Percentiles rank a stretch among this genome's conserved stretches.
phyloP scores from a whole-genome alignment of 2,888 invertebrate species.

The Mamestra brassicae region DNA sequence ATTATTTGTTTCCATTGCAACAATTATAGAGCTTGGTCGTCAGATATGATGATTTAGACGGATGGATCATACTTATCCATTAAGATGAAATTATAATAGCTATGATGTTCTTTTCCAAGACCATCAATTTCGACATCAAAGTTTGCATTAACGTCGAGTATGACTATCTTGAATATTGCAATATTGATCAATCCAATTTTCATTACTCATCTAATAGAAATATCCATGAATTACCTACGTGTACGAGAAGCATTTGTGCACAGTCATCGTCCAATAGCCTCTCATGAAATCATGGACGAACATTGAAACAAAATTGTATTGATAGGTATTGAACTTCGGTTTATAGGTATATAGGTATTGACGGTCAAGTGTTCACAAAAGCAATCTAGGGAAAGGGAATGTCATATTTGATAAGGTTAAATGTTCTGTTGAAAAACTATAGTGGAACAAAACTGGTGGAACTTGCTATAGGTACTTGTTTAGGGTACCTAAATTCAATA shows the following conservation, averaged over 20 bases:
- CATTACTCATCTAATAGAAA: constrained; percentile 39
- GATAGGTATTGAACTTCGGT: constrained; percentile 19
- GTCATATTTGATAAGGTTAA: constrained; percentile 52
- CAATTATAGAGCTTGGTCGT: background rate
- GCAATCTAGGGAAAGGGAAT: constrained; percentile 48
- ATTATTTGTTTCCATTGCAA: constrained; percentile 19
- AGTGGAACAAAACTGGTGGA: constrained; percentile 32
- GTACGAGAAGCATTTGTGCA: constrained; percentile 21
- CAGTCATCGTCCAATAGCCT: constrained; percentile 21
- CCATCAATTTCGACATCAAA: constrained; percentile 33
- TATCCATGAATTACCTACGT: constrained; percentile 9
- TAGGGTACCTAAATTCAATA: too few species aligned
- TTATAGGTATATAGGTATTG: too few species aligned
- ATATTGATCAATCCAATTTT: constrained; percentile 30
- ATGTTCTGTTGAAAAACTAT: constrained; percentile 30
- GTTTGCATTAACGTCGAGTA: constrained; percentile 9
- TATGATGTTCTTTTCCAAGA: constrained; percentile 16
- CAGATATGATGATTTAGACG: constrained; percentile 1
- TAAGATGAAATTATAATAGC: constrained; percentile 8
- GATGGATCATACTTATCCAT: background rate
- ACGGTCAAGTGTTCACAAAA: constrained; percentile 33
- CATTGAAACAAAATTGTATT: constrained; percentile 13
- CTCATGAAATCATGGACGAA: constrained; percentile 6
- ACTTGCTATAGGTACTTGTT: constrained; percentile 33
- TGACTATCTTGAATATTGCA: constrained; percentile 26